Percentiles rank a stretch among this genome's conserved stretches.
These are phyloP conservation scores for Protosalanx chinensis DNA, from an alignment of 2,797 vertebrate genomes.

Conservation along the genomic window DNA sequence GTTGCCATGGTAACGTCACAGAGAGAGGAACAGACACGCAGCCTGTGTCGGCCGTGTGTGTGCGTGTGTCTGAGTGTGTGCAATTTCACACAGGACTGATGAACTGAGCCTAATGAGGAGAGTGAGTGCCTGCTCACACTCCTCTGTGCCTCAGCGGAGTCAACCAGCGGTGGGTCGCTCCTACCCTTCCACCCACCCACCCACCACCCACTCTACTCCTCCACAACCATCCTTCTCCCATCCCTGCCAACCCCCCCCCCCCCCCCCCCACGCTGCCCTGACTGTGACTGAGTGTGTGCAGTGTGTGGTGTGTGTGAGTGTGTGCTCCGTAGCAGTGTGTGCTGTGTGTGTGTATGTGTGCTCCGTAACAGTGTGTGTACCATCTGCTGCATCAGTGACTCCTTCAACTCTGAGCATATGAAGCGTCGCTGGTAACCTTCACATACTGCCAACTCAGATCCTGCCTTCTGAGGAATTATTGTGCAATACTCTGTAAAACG, in stretches of 20 bases:
- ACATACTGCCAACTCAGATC: too few species aligned
- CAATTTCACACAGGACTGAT: conserved; percentile 56
- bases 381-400: too few species aligned
- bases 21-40: conserved; percentile 30
- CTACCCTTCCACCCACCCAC: conserved; percentile 6
- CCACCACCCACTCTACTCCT: too few species aligned
- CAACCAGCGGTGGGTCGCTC: conserved; percentile 34
- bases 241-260: too few species aligned
- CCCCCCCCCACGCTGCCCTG: too few species aligned
- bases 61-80: conserved; percentile 28
- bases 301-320: neutral
- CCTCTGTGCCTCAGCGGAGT: conserved; percentile 20
- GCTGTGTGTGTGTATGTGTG: neutral
- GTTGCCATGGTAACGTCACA: conserved; percentile 72
- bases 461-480: too few species aligned
- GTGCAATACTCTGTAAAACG: too few species aligned
- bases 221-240: too few species aligned
- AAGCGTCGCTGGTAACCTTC: too few species aligned
- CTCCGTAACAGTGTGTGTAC: neutral
- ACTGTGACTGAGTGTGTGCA: neutral
- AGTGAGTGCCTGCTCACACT: conserved; percentile 46
- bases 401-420: too few species aligned
- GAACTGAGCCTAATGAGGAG: conserved; percentile 62
- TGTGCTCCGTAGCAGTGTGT: neutral
- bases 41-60: conserved; percentile 25